These are phyloP conservation scores for Ditula angustiorana DNA, from an alignment of 2,888 invertebrate genomes.

Conservation along the genomic window DNA sequence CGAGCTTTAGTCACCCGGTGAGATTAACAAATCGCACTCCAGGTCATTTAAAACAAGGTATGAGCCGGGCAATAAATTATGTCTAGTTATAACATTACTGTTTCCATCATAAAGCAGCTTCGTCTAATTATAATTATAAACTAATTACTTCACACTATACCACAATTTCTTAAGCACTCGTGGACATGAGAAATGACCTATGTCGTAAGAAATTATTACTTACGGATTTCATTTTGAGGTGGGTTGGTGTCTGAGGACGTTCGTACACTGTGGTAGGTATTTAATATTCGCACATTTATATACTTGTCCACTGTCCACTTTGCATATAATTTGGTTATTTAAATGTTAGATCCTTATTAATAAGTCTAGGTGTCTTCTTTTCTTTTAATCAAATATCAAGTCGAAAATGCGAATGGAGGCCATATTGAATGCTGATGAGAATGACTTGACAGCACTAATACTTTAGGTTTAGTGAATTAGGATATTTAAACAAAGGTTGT, in stretches of 20 bases:
- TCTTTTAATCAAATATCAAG: background rate
- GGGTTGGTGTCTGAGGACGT: slow-evolving; percentile 50
- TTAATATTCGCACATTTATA: slow-evolving; percentile 60
- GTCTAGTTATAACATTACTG: too few species aligned
- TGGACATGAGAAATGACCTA: slow-evolving; percentile 1
- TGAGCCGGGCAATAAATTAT: too few species aligned
- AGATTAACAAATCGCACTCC: too few species aligned
- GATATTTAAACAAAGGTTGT: too few species aligned
- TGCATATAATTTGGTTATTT: slow-evolving; percentile 55
- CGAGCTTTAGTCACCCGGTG: too few species aligned
- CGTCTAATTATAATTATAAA: background rate
- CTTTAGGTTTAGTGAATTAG: too few species aligned
- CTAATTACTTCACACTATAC: background rate
- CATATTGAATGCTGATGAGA: background rate
- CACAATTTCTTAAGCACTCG: background rate
- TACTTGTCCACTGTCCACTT: slow-evolving; percentile 52
- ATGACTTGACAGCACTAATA: too few species aligned
- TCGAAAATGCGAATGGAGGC: background rate
- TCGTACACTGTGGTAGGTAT: slow-evolving; percentile 56
- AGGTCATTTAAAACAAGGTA: too few species aligned
- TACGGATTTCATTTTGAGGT: slow-evolving; percentile 69
- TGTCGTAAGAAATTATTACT: slow-evolving; percentile 49
- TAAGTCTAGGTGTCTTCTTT: slow-evolving; percentile 25
- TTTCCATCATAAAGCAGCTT: too few species aligned
- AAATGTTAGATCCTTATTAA: slow-evolving; percentile 48